phyloP scores from a whole-genome alignment of 2,888 invertebrate genomes.

The Alviniconcha strummeri region DNA sequence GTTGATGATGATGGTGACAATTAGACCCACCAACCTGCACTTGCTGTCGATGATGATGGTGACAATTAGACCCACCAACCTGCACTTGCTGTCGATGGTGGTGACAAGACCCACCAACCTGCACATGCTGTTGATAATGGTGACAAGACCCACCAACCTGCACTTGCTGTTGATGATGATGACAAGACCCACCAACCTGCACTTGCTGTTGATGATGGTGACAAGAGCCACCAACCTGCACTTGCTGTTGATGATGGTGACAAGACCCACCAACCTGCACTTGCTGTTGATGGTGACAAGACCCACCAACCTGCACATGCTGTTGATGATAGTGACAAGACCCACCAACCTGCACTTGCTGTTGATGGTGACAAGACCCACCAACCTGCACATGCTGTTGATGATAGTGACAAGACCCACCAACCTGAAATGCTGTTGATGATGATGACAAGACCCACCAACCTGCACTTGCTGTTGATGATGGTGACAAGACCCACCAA shows the following conservation, averaged over 20 bases:
- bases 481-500: too few relatives aligned
- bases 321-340: constrained; percentile 24
- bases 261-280: too few relatives aligned
- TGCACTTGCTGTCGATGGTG: background rate
- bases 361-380: too few relatives aligned
- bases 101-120: background rate
- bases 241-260: constrained; percentile 22
- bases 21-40: too few relatives aligned
- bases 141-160: too few relatives aligned
- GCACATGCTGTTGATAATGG: constrained; percentile 23
- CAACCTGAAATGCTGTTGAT: constrained; percentile 26
- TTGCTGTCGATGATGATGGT: too few relatives aligned
- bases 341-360: constrained; percentile 24
- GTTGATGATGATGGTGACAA: too few relatives aligned
- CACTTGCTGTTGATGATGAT: constrained; percentile 27
- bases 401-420: constrained; percentile 25
- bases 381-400: constrained; percentile 23
- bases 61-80: background rate
- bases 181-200: too few relatives aligned
- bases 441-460: too few relatives aligned
- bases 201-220: constrained; percentile 22
- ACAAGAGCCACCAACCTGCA: too few relatives aligned
- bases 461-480: constrained; percentile 28
- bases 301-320: constrained; percentile 24
- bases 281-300: constrained; percentile 26